Base-by-base conservation (phyloP, 2,797 vertebrate species). In the Leuciscus waleckii region DNA sequence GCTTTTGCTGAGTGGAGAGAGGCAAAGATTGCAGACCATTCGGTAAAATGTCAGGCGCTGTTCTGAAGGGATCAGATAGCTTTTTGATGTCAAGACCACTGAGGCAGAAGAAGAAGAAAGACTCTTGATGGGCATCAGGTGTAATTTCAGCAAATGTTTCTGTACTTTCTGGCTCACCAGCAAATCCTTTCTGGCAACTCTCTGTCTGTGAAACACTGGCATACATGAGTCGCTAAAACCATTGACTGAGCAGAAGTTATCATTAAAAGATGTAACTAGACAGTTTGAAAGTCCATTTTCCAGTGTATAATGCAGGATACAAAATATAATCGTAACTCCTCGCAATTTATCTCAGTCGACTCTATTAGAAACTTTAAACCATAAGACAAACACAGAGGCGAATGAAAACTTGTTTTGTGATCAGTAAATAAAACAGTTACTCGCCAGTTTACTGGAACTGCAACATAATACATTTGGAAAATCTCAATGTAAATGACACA, bases 91-190 rank as follows among this genome's bases (percentile, higher is more conserved):
- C 88, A 88, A 85, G 89, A 85, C 88, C 89, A 87, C 89, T 87
- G 92, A 89, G 88, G 93, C 86, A 67, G 92, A 93, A 94, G 92
- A 89, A 63, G 89, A 88, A 87, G 89, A 91, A 92, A 92, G 92
- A 88, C 90, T 65, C 89, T 90, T 92, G 93, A 95, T 94, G 84
- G 93, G 90, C 92, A 94, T 95, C 93, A 93, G 93, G 92, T 94
- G 93, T 94, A 93, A 94, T 95, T 94, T 92, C 54, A 88, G 90
- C 93, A 92, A 94, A 92, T 85, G 93, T 90, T 89, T 89, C 92
- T 90, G 91, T 92, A 92, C 90, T 87, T 87, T 89, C 91, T 94
- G 93, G 94, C 91, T 94, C 93, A 90, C 85, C 86, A 81, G 91
- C 90, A 85, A 77, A 88, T 89, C 69, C 77, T 87, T 84, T 51